Percentiles rank a stretch among this genome's conserved stretches.
Evolutionary conservation across 2,888 invertebrate species (phyloP).

Genomic region (Ceratothoa steindachneri): DNA sequence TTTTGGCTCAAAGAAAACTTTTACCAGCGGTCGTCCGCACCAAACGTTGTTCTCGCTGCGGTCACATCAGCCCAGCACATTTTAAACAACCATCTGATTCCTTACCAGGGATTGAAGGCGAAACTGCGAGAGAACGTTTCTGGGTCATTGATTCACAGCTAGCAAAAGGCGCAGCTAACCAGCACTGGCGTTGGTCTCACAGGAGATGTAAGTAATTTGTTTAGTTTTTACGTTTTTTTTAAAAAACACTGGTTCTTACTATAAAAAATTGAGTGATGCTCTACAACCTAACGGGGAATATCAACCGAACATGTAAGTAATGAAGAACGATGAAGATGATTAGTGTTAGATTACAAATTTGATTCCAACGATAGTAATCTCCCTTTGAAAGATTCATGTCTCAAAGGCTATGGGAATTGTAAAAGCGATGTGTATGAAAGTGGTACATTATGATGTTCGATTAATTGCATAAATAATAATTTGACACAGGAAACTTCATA

Average conservation of each 20-base stretch:
- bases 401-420: too few relatives aligned
- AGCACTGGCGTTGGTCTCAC: slow-evolving; percentile 63
- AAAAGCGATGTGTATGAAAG: too few relatives aligned
- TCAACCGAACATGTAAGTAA: not conserved
- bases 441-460: too few relatives aligned
- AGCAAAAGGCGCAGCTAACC: slow-evolving; percentile 47
- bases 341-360: not conserved
- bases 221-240: not conserved
- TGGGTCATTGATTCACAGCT: slow-evolving; percentile 35
- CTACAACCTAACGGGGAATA: not conserved
- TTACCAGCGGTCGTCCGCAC: not conserved
- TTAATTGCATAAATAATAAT: too few relatives aligned
- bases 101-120: slow-evolving; percentile 38
- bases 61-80: not conserved
- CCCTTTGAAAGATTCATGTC: too few relatives aligned
- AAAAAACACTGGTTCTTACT: too few relatives aligned
- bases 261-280: not conserved
- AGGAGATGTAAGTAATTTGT: slow-evolving; percentile 59
- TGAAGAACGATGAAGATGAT: not conserved
- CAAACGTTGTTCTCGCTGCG: not conserved
- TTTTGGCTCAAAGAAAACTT: not conserved
- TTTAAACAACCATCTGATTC: slow-evolving; percentile 8
- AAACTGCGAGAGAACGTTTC: slow-evolving; percentile 26
- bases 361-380: too few relatives aligned
- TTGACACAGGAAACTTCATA: too few relatives aligned